Percentiles rank a stretch among this genome's conserved stretches.
phyloP scores from a whole-genome alignment of 2,797 vertebrate genomes.

The Ceryle rudis region DNA sequence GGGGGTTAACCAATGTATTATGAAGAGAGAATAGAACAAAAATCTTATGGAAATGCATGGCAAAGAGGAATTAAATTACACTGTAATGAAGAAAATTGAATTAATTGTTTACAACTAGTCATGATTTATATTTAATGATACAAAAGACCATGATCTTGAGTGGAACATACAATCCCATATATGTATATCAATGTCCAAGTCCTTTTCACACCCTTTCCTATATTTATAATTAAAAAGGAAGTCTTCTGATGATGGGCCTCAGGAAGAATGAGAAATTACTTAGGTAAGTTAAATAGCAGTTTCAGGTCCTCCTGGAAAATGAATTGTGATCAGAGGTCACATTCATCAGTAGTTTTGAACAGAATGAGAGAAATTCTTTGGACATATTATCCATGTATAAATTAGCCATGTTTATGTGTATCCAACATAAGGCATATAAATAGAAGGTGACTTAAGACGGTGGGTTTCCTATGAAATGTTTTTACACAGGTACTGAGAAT shows the following conservation, averaged over 20 bases:
- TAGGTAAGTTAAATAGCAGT: slow-evolving; percentile 21
- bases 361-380: neutral
- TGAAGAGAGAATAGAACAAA: neutral
- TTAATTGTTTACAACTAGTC: slow-evolving; percentile 32
- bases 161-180: slow-evolving; percentile 45
- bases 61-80: slow-evolving; percentile 32
- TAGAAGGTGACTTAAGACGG: neutral
- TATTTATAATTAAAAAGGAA: slow-evolving; percentile 75
- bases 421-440: neutral
- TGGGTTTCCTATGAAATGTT: neutral
- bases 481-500: neutral
- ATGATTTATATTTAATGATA: slow-evolving; percentile 37
- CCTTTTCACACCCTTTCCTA: slow-evolving; percentile 83
- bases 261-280: slow-evolving; percentile 47
- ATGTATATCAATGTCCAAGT: slow-evolving; percentile 63
- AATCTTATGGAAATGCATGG: neutral
- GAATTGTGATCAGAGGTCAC: slow-evolving; percentile 8
- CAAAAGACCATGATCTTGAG: slow-evolving; percentile 23
- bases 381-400: neutral
- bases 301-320: slow-evolving; percentile 32
- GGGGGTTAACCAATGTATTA: neutral
- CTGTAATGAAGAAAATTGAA: slow-evolving; percentile 38
- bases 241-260: slow-evolving; percentile 41
- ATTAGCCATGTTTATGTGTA: neutral
- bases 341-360: neutral